Percentiles rank a stretch among this genome's conserved stretches.
phyloP scores from a whole-genome alignment of 2,888 invertebrate species.

The Caenorhabditis uteleia region DNA sequence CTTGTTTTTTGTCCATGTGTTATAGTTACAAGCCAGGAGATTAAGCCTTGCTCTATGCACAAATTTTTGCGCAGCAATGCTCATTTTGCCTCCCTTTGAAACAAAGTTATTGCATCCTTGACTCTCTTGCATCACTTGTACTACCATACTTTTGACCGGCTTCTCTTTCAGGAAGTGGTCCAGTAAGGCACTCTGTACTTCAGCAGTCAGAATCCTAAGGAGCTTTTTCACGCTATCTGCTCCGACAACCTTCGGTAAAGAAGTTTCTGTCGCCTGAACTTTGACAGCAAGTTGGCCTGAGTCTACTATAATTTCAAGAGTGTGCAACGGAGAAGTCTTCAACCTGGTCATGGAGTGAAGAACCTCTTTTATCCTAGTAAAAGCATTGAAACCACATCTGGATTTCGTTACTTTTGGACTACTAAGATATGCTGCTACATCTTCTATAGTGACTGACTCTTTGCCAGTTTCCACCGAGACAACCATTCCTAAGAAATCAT shows the following conservation, averaged over 20 bases:
- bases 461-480: background rate
- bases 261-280: background rate
- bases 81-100: background rate
- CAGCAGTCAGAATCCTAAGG: background rate
- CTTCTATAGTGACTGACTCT: background rate
- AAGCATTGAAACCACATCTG: constrained; percentile 2
- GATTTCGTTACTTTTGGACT: background rate
- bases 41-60: constrained; percentile 6
- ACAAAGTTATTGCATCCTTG: constrained; percentile 1
- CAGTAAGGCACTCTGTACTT: background rate
- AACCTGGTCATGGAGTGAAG: background rate
- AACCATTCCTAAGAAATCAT: background rate
- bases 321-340: background rate
- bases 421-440: constrained; percentile 7
- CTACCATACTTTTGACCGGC: background rate
- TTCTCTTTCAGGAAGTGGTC: constrained; percentile 2
- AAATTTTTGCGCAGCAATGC: constrained; percentile 5
- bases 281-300: constrained; percentile 1
- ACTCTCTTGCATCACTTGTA: background rate
- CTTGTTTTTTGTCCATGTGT: background rate
- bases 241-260: background rate
- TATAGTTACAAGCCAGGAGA: constrained; percentile 3
- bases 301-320: background rate
- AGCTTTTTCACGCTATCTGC: background rate
- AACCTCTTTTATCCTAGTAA: constrained; percentile 7